phyloP scores from a whole-genome alignment of 2,888 invertebrate genomes.

The Nasonovia ribisnigri region DNA sequence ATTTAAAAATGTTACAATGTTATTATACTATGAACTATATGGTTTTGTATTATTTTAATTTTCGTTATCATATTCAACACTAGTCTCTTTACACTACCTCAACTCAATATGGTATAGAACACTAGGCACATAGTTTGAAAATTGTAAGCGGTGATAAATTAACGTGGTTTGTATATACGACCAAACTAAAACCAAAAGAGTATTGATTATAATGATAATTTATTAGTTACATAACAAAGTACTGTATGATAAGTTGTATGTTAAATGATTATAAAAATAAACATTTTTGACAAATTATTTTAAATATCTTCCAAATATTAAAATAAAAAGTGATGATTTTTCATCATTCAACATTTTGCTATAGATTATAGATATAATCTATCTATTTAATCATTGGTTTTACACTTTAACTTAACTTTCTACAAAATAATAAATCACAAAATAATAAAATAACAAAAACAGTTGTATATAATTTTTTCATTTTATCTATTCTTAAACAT shows the following conservation, averaged over 20 bases:
- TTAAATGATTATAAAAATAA: background rate
- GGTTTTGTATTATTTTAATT: background rate
- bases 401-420: background rate
- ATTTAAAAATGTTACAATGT: background rate
- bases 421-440: background rate
- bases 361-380: background rate
- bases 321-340: background rate
- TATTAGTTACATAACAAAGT: background rate
- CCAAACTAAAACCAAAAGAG: background rate
- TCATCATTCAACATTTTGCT: background rate
- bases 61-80: background rate
- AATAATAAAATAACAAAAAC: too few relatives aligned
- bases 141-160: background rate
- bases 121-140: background rate
- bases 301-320: background rate
- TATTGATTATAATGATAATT: background rate
- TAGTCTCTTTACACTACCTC: background rate
- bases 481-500: too few relatives aligned
- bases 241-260: background rate
- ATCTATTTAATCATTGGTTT: background rate
- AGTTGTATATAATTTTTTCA: too few relatives aligned
- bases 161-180: background rate
- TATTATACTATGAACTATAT: background rate
- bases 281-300: background rate
- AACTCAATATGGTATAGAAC: background rate